These are phyloP conservation scores for Gryllus longicercus DNA, from an alignment of 2,888 invertebrate species.

Conservation along the genomic window DNA sequence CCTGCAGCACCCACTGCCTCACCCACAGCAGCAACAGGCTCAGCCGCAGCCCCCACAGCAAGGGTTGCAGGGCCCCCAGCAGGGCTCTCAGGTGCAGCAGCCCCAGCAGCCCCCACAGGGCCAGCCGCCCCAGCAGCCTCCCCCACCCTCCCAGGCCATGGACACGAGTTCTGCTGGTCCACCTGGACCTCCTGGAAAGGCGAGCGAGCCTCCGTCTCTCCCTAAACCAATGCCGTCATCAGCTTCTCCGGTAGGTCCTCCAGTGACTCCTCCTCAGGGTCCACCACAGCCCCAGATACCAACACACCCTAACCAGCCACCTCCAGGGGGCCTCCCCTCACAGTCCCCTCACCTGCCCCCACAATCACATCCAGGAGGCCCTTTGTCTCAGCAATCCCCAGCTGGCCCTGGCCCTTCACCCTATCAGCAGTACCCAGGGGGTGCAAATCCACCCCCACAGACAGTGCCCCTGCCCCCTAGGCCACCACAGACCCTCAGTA, in stretches of 20 bases:
- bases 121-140: conserved; percentile 5
- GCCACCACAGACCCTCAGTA: conserved; percentile 52
- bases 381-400: conserved; percentile 35
- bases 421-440: conserved; percentile 27
- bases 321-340: conserved; percentile 39
- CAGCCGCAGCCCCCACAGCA: conserved; percentile 29
- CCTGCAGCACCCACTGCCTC: neutral
- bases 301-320: conserved; percentile 34
- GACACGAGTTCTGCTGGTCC: neutral
- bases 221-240: neutral
- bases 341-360: conserved; percentile 45
- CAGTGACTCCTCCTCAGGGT: conserved; percentile 37
- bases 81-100: conserved; percentile 33
- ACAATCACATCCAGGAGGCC: conserved; percentile 40
- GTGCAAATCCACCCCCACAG: conserved; percentile 19
- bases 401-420: conserved; percentile 23
- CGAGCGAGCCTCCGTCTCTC: neutral
- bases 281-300: conserved; percentile 41
- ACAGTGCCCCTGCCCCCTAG: conserved; percentile 39
- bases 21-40: conserved; percentile 25
- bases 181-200: neutral
- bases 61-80: conserved; percentile 45
- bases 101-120: conserved; percentile 19
- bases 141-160: neutral
- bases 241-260: conserved; percentile 26